Evolutionary conservation across 2,888 invertebrate genomes (phyloP).

Genomic region (Drosophila mettleri): DNA sequence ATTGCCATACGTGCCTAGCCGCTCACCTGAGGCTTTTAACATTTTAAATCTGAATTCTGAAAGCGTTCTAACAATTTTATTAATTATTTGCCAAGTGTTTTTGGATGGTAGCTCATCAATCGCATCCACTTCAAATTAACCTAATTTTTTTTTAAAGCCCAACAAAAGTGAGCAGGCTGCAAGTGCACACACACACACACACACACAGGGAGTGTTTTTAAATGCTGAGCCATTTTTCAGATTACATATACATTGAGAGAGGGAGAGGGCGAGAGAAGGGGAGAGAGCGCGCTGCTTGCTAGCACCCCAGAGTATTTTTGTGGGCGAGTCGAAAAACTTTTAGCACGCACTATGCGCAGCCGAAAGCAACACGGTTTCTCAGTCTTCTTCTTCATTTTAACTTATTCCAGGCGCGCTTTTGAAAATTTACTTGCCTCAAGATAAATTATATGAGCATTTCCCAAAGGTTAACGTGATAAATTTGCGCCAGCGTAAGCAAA

Average conservation of each 20-base stretch:
- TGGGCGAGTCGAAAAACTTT: slow-evolving; percentile 62
- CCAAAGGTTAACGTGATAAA: slow-evolving; percentile 82
- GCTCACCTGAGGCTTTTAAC: slow-evolving; percentile 44
- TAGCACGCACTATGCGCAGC: slow-evolving; percentile 31
- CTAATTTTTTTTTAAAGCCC: slow-evolving; percentile 72
- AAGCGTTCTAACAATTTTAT: slow-evolving; percentile 45
- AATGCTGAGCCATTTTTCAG: slow-evolving; percentile 68
- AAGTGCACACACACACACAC: slow-evolving; percentile 25
- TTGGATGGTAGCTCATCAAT: slow-evolving; percentile 71
- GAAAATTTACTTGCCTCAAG: slow-evolving; percentile 78
- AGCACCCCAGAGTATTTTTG: slow-evolving; percentile 73
- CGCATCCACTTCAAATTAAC: slow-evolving; percentile 69
- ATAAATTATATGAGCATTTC: slow-evolving; percentile 81
- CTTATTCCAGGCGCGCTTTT: slow-evolving; percentile 43
- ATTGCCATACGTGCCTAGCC: slow-evolving; percentile 12
- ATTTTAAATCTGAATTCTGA: slow-evolving; percentile 31
- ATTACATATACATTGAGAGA: slow-evolving; percentile 20
- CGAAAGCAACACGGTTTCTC: slow-evolving; percentile 28
- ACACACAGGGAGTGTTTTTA: slow-evolving; percentile 52
- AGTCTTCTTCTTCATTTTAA: slow-evolving; percentile 19
- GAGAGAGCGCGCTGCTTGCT: slow-evolving; percentile 20
- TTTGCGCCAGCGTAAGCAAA: slow-evolving; percentile 79
- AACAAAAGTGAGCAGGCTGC: slow-evolving; percentile 39
- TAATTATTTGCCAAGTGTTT: slow-evolving; percentile 79
- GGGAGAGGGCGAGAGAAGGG: background rate